Conservation (phyloP, 2,113 vertebrate species). For the Catharus minimus region DNA sequence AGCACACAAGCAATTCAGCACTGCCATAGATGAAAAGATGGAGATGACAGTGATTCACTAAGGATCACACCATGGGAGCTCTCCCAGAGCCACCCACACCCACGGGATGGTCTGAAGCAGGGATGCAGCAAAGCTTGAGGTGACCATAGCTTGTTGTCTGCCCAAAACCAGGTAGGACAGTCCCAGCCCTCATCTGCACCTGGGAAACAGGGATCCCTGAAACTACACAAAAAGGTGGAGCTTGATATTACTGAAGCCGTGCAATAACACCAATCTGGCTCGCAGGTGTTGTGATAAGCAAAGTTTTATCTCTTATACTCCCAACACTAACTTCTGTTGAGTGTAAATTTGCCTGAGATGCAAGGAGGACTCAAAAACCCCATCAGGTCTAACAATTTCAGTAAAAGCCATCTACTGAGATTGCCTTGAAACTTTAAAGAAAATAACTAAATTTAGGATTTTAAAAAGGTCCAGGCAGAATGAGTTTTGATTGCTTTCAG, state of each 20-base stretch:
- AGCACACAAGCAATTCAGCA: neutral
- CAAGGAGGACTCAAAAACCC: neutral
- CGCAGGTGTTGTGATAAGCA: neutral
- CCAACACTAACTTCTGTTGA: neutral
- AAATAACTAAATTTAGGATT: neutral
- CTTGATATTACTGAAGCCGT: neutral
- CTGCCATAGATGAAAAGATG: neutral
- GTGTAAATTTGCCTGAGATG: neutral
- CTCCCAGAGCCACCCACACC: neutral
- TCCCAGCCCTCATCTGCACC: neutral
- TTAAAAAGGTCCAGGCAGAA: neutral
- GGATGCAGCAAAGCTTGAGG: neutral
- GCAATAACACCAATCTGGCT: neutral
- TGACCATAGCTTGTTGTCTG: rapidly evolving
- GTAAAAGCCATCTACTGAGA: neutral
- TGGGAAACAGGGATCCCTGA: neutral
- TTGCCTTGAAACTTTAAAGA: neutral
- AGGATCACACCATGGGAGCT: rapidly evolving
- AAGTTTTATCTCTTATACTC: neutral
- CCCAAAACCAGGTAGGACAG: rapidly evolving
- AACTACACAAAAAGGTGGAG: neutral
- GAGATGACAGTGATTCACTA: rapidly evolving
- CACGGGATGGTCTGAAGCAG: neutral
- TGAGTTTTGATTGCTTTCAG: neutral
- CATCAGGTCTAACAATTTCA: neutral